A percentile compares a stretch with the other conserved stretches of the same genome.
Evolutionary conservation across 2,888 invertebrate genomes (phyloP).

Genomic region (Ophion ventricosus): DNA sequence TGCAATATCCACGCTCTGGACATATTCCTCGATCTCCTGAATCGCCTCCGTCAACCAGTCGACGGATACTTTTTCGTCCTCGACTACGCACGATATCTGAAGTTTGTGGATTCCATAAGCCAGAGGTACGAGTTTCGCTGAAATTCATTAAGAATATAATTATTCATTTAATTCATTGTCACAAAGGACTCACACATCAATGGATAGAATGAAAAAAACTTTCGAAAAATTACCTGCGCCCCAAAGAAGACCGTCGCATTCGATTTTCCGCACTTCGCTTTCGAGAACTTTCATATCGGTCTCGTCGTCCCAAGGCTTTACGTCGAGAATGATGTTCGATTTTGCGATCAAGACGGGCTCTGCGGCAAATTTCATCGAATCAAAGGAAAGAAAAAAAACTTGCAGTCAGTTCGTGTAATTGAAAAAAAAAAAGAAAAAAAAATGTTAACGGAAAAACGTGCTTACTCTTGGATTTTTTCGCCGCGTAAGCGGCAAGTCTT

Average conservation of each 20-base stretch:
- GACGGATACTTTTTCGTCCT: slow-evolving; percentile 97
- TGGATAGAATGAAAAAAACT: background rate
- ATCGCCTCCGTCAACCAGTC: slow-evolving; percentile 95
- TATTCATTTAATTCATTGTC: background rate
- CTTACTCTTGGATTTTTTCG: slow-evolving; percentile 94
- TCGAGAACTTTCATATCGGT: slow-evolving; percentile 96
- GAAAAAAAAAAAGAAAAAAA: slow-evolving; percentile 41
- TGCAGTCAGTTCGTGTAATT: too few relatives aligned
- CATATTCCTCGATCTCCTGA: slow-evolving; percentile 92
- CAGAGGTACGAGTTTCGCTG: slow-evolving; percentile 94
- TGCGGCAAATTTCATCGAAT: slow-evolving; percentile 79
- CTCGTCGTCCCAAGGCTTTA: slow-evolving; percentile 97
- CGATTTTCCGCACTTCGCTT: slow-evolving; percentile 89
- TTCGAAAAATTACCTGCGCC: slow-evolving; percentile 88
- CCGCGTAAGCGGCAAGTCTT: slow-evolving; percentile 94
- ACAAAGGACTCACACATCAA: too few relatives aligned
- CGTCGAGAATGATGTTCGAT: slow-evolving; percentile 96
- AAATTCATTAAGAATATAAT: slow-evolving; percentile 68
- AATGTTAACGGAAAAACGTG: background rate
- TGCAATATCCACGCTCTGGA: slow-evolving; percentile 97
- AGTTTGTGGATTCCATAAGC: slow-evolving; percentile 97
- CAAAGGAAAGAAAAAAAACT: slow-evolving; percentile 33
- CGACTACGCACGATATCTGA: slow-evolving; percentile 96
- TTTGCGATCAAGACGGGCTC: slow-evolving; percentile 96
- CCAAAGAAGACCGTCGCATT: slow-evolving; percentile 95